Conservation (phyloP, 1,140 invertebrate species). For the Drosophila ananassae region DNA sequence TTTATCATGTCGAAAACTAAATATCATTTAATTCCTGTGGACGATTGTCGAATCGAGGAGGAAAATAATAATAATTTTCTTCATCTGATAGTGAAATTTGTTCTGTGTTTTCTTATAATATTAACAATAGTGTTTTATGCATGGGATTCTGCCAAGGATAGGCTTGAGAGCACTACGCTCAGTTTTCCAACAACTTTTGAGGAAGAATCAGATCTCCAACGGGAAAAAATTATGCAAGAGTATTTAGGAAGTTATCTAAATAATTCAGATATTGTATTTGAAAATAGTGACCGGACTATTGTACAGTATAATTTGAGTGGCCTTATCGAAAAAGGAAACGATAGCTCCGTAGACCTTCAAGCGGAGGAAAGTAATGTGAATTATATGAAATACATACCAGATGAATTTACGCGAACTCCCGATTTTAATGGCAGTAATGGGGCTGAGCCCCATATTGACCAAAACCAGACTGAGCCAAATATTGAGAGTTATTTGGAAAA, state of each 20-base stretch:
- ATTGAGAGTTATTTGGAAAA: background rate
- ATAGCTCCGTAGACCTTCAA: background rate
- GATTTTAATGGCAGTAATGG: background rate
- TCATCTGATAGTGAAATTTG: constrained; percentile 2
- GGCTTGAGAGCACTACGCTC: background rate
- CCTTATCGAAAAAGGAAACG: background rate
- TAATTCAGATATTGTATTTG: background rate
- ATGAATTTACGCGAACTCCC: background rate
- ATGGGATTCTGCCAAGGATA: background rate
- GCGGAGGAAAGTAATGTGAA: background rate
- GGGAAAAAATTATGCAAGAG: background rate
- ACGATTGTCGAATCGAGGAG: background rate
- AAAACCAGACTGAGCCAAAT: too few species aligned
- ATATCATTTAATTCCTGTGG: constrained; percentile 33
- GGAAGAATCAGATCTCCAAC: background rate
- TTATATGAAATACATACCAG: background rate
- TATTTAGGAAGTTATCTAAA: background rate
- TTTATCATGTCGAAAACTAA: constrained; percentile 28
- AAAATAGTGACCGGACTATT: background rate
- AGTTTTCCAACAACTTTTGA: too few species aligned
- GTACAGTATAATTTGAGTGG: too few species aligned
- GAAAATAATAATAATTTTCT: background rate
- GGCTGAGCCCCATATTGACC: too few species aligned
- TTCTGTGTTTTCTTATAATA: constrained; percentile 7
- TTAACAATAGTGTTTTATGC: constrained; percentile 9